Evolutionary conservation across 2,113 vertebrate species (phyloP).

Genomic region (Dipodomys spectabilis): DNA sequence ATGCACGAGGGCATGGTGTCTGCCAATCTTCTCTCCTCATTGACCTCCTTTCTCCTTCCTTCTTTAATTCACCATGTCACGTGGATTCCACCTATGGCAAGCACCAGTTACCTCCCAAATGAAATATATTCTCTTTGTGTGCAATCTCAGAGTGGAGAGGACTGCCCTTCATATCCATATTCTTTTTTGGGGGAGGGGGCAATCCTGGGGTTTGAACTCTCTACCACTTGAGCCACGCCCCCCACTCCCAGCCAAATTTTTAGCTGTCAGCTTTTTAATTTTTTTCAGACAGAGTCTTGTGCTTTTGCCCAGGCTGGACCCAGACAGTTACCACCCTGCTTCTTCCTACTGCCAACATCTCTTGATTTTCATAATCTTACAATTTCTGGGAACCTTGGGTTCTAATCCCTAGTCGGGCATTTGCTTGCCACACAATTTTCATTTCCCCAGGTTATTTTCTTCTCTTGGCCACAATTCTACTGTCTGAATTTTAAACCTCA

Average conservation of each 20-base stretch:
- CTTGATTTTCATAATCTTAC: neutral
- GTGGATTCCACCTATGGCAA: neutral
- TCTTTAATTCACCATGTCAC: neutral
- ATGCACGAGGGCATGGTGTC: no score
- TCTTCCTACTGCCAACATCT: neutral
- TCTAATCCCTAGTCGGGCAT: neutral
- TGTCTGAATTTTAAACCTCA: constrained; percentile 26
- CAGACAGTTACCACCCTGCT: no score
- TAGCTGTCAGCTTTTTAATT: no score
- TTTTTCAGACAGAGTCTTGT: no score
- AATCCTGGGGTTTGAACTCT: no score
- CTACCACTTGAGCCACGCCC: no score
- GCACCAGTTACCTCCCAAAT: neutral
- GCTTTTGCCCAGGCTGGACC: no score
- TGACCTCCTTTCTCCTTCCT: neutral
- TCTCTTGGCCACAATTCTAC: neutral
- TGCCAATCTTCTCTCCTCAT: neutral
- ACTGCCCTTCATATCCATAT: rapidly evolving
- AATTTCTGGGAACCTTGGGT: neutral
- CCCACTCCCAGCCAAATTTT: no score
- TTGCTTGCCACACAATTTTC: neutral
- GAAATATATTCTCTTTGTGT: no score
- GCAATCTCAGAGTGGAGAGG: neutral
- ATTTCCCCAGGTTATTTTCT: neutral
- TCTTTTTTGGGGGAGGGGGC: no score